Conservation (phyloP, 1,140 invertebrate genomes). For the Heliothis subflexa region DNA sequence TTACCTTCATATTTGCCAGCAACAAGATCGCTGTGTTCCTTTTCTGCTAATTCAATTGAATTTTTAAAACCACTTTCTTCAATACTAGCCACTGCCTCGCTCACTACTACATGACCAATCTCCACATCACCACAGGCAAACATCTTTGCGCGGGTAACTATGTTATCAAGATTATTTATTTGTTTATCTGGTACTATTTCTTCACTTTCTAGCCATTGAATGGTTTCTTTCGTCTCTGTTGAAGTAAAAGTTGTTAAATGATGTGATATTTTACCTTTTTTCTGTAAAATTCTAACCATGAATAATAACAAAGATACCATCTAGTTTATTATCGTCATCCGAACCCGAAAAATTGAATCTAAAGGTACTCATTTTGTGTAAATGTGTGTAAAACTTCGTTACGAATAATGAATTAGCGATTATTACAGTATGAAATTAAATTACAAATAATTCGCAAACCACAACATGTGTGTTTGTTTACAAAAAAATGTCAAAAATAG, state of each 20-base stretch:
- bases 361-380: slow-evolving; percentile 79
- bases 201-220: slow-evolving; percentile 74
- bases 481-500: background rate
- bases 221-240: slow-evolving; percentile 56
- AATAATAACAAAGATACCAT: background rate
- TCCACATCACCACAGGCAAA: slow-evolving; percentile 79
- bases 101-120: slow-evolving; percentile 83
- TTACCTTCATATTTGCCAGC: slow-evolving; percentile 91
- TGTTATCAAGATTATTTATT: slow-evolving; percentile 68
- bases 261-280: slow-evolving; percentile 19
- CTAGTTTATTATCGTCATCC: slow-evolving; percentile 39
- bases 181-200: slow-evolving; percentile 69
- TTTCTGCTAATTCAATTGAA: slow-evolving; percentile 87
- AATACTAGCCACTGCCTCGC: slow-evolving; percentile 75
- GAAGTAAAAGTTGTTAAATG: slow-evolving; percentile 43
- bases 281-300: background rate
- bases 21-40: slow-evolving; percentile 90
- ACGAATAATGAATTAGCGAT: too few species aligned
- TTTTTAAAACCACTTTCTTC: slow-evolving; percentile 58
- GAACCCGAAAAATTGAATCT: slow-evolving; percentile 83
- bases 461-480: slow-evolving; percentile 6
- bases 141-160: slow-evolving; percentile 73
- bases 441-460: too few species aligned
- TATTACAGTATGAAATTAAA: too few species aligned
- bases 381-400: background rate